phyloP scores from a whole-genome alignment of 1,140 invertebrate genomes.

The Lasioglossum baleicum region DNA sequence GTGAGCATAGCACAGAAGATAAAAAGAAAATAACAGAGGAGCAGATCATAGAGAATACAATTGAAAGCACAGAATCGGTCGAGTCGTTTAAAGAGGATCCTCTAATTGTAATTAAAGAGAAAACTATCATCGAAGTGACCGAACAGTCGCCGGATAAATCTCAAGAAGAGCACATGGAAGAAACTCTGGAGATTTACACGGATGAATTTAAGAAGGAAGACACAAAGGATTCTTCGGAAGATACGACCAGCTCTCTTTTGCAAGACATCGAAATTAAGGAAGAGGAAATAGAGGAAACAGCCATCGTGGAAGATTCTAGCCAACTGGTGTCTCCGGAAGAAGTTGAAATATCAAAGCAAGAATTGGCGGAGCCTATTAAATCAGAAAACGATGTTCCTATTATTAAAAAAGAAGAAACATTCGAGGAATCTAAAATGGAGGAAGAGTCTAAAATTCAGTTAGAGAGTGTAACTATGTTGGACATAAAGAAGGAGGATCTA shows the following conservation, averaged over 20 bases:
- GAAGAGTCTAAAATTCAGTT: constrained; percentile 13
- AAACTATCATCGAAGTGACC: constrained; percentile 40
- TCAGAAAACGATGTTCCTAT: constrained; percentile 13
- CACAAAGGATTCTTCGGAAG: constrained; percentile 54
- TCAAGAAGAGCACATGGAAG: constrained; percentile 42
- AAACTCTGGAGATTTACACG: constrained; percentile 43
- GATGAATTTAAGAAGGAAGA: constrained; percentile 58
- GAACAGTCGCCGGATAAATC: constrained; percentile 43
- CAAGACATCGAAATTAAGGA: constrained; percentile 57
- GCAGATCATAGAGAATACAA: constrained; percentile 50
- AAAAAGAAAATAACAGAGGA: constrained; percentile 59
- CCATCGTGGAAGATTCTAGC: constrained; percentile 22
- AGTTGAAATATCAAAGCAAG: constrained; percentile 28
- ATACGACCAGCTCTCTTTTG: constrained; percentile 43
- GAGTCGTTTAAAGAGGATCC: constrained; percentile 60
- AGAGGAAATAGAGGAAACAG: constrained; percentile 45
- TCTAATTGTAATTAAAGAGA: constrained; percentile 42
- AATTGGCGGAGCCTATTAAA: constrained; percentile 39
- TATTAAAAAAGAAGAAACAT: constrained; percentile 49
- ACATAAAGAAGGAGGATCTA: constrained; percentile 55
- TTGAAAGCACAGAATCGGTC: constrained; percentile 56
- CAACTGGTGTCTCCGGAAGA: constrained; percentile 24
- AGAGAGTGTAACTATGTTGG: constrained; percentile 5
- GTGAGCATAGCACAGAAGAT: constrained; percentile 50
- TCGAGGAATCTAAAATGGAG: constrained; percentile 42